These are phyloP conservation scores for Sinocyclocheilus rhinocerous DNA, from an alignment of 2,113 vertebrate genomes.

Conservation along the genomic window DNA sequence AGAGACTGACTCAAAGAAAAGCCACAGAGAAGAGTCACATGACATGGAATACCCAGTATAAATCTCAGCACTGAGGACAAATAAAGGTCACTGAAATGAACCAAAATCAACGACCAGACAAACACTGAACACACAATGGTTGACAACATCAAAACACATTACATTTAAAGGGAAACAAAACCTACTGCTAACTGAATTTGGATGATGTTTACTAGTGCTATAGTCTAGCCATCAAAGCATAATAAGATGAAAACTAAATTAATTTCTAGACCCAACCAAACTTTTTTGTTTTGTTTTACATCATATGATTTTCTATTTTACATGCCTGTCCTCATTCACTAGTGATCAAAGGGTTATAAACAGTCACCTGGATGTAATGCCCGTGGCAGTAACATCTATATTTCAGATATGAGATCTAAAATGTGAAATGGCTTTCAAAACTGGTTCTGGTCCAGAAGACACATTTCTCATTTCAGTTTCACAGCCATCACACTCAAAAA, in stretches of 20 bases:
- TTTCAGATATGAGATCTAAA: slow-evolving; percentile 65
- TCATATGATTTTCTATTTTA: not conserved
- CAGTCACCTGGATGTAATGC: slow-evolving; percentile 11
- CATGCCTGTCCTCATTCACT: not conserved
- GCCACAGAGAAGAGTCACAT: slow-evolving; percentile 17
- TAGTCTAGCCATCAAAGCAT: not conserved
- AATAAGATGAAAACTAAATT: not conserved
- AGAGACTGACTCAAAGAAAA: not conserved
- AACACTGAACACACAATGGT: slow-evolving; percentile 14
- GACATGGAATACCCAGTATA: not conserved
- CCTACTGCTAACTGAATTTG: not conserved
- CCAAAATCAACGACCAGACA: not conserved
- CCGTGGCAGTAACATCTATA: slow-evolving; percentile 60
- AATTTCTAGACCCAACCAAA: not conserved
- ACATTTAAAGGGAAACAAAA: not conserved
- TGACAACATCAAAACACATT: not conserved
- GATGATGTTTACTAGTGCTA: not conserved
- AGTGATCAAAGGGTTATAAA: slow-evolving; percentile 55
- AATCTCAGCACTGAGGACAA: slow-evolving; percentile 8
- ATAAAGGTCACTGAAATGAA: slow-evolving; percentile 17
- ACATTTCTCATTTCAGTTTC: slow-evolving; percentile 50
- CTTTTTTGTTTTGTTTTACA: slow-evolving; percentile 5
- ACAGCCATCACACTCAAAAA: slow-evolving; percentile 2
- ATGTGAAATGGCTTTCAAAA: slow-evolving; percentile 56
- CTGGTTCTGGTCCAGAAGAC: slow-evolving; percentile 54